Percentiles rank a stretch among this genome's conserved stretches.
These are phyloP conservation scores for Drosophila lacteicornis DNA, from an alignment of 1,140 invertebrate genomes.

Conservation along the genomic window DNA sequence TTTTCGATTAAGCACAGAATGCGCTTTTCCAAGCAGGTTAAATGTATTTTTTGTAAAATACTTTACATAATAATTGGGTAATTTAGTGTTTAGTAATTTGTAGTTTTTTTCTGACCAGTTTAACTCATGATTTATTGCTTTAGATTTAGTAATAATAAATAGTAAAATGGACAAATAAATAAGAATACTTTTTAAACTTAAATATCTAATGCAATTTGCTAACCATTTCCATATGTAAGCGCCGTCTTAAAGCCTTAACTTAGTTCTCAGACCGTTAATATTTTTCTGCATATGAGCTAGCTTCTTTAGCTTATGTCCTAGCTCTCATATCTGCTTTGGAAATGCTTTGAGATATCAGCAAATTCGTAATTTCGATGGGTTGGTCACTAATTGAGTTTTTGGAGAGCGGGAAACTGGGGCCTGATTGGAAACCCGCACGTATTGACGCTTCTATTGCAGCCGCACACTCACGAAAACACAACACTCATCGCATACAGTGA, in stretches of 20 bases:
- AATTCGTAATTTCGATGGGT: not conserved
- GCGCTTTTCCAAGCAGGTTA: not conserved
- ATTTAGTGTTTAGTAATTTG: not conserved
- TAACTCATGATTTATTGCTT: not conserved
- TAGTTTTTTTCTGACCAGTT: not conserved
- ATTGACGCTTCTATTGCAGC: constrained; percentile 62
- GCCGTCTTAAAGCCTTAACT: not conserved
- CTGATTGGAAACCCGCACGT: constrained; percentile 58
- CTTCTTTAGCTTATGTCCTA: not conserved
- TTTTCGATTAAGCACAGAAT: constrained; percentile 1
- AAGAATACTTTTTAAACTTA: not conserved
- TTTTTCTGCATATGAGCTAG: too few relatives aligned
- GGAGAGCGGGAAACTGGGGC: constrained; percentile 6
- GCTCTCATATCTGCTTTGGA: not conserved
- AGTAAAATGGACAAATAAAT: not conserved
- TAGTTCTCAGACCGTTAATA: not conserved
- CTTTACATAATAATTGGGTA: not conserved
- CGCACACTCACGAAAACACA: constrained; percentile 17
- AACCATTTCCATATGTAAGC: not conserved
- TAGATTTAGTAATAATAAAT: not conserved
- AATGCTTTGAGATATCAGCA: not conserved
- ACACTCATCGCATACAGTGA: constrained; percentile 40
- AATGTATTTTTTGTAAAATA: not conserved
- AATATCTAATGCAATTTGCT: too few relatives aligned
- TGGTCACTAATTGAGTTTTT: constrained; percentile 38